Base-by-base conservation (phyloP, 2,888 invertebrate genomes). In the Mimumesa dahlbomi region DNA sequence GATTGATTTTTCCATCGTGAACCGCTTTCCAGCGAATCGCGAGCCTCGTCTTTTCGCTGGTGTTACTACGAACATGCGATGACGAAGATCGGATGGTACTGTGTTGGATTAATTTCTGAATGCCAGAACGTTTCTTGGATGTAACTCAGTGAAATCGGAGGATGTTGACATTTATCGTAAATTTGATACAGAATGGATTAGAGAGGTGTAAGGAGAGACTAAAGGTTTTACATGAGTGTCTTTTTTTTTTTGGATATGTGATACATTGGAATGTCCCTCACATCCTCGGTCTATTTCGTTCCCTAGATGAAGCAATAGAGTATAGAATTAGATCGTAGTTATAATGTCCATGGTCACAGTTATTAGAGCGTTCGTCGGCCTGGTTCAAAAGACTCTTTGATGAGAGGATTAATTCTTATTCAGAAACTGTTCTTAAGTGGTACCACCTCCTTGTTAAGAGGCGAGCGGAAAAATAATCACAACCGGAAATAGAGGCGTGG, bases 351-450 rank as follows among this genome's bases (percentile, higher is more conserved):
- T n/a, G 34, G n/a, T 4, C 1, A n/a, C 34, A n/a, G 34, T n/a
- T n/a, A 34, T n/a, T 25, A 18, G 46, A 29, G 9, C 46, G 46
- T 29, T 29, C 6, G 25, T 14, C 46, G 49, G 31, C 14, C 1
- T 4, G 34, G 14, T 1, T 19, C 62, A 62, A 68, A 62, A 71
- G 62, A 1, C 16, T 36, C 68, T 53, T 53, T 49, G 68, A 68
- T 58, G 71, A 62, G 68, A 53, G 68, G 62, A 71, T 71, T 71
- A 71, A 71, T 71, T 58, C 71, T 34, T 34, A 25, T 42, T 53
- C 38, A 43, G 48, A 46, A 62, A 42, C n/a, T 2, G 52, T 14
- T n/a, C 42, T n/a, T 13, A 6, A 21, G 38, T n/a, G 34, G 48
- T 18, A 5, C 48, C 56, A 34, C 69, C 68, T 68, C 53, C 68